Evolutionary conservation across 2,113 vertebrate genomes (phyloP), one percentile per base, ranked within the genome.

Genomic region (Myodes glareolus): DNA sequence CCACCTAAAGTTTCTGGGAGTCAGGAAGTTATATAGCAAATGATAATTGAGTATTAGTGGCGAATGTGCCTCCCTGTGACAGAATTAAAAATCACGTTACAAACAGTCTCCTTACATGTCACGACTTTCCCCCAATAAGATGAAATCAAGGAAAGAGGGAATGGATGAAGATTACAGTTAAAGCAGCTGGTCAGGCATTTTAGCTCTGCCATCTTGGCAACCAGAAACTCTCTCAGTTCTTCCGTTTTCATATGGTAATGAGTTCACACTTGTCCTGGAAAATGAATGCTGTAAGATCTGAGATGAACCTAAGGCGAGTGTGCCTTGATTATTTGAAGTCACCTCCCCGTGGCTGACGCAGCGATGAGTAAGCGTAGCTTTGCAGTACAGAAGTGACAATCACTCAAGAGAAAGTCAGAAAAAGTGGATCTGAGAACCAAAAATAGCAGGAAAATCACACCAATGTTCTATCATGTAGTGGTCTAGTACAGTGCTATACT

Each of bases 351-450:
- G 84, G 23, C 12, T 91, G 63, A 89, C 21, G 93, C 58, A 25
- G 8, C 17, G 4, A 70, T 75, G 94, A 33, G 14, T 91, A 58
- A 89, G 81, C 5, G 81, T 80, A 92, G 25, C 25, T 67, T 77
- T 93, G 33, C 36, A 72, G 7, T 95, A 6, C 9, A 92, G 87
- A 92, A 95, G 80, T 89, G 70, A 42, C 61, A 84, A 2, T 90
- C 8, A 31, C 14, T 2, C 52, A 39, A 88, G 73, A 82, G 58
- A 89, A 93, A 84, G 82, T 81, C 21, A 88, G 31, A 77, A 91
- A 96, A 94, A 81, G 25, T 90, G 73, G 31, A 96, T 91, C 65
- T 95, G 36, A 89, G n/a, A 47, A 73, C 5, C 12, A 67, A 29
- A 7, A n/a, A 39, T 65, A 94, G 68, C 68, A 89, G 93, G 8